These are phyloP conservation scores for Tetranychus piercei DNA, from an alignment of 2,888 invertebrate genomes.

Conservation along the genomic window DNA sequence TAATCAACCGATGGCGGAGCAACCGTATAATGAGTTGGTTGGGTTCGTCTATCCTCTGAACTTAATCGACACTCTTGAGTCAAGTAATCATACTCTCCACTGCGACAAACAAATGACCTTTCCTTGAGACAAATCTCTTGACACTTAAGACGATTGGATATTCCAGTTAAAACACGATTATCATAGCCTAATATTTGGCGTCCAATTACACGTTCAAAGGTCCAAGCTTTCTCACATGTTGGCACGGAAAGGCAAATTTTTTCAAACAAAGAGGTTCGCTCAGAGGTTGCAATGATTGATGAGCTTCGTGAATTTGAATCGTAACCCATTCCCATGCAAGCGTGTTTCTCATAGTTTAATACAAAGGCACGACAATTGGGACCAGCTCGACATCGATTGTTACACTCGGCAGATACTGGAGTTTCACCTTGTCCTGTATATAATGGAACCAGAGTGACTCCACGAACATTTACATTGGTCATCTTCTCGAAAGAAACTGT, in stretches of 20 bases:
- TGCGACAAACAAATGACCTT: conserved; percentile 39
- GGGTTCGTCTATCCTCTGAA: conserved; percentile 49
- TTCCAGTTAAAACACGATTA: conserved; percentile 42
- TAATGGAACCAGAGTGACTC: conserved; percentile 22
- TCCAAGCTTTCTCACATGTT: conserved; percentile 46
- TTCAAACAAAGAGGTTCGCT: conserved; percentile 41
- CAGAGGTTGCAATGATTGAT: conserved; percentile 30
- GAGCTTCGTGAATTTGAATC: conserved; percentile 21
- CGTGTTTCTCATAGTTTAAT: conserved; percentile 26
- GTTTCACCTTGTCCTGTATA: conserved; percentile 22
- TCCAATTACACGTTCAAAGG: conserved; percentile 54
- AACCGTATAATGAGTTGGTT: conserved; percentile 39
- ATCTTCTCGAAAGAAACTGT: conserved; percentile 28
- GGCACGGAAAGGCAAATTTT: conserved; percentile 33
- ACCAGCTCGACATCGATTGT: conserved; percentile 24
- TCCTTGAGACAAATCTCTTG: conserved; percentile 44
- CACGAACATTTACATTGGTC: conserved; percentile 25
- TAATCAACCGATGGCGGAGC: conserved; percentile 49
- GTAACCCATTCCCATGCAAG: conserved; percentile 25
- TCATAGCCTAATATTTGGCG: conserved; percentile 51
- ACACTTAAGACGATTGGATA: conserved; percentile 48
- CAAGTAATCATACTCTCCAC: conserved; percentile 39
- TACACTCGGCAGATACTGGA: conserved; percentile 22
- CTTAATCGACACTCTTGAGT: conserved; percentile 46
- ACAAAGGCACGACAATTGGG: conserved; percentile 26